Percentiles rank a stretch among this genome's conserved stretches.
Evolutionary conservation across 2,113 vertebrate genomes (phyloP).

Genomic region (Sander vitreus): DNA sequence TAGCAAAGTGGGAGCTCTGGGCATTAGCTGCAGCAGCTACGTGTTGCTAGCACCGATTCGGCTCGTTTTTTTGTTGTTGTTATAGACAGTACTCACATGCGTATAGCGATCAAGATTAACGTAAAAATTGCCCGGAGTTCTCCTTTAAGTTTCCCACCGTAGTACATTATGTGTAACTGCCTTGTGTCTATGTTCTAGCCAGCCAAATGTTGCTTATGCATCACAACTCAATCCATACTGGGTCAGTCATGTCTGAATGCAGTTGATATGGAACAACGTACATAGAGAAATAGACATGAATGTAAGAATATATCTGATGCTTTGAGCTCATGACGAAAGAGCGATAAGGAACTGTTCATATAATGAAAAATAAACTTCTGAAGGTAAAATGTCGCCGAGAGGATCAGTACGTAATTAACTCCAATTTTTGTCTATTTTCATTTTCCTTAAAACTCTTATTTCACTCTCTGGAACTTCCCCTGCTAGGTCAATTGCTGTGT

Average conservation of each 20-base stretch:
- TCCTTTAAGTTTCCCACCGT: not conserved
- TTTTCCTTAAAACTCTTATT: conserved; percentile 13
- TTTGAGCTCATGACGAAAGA: conserved; percentile 8
- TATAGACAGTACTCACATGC: too few relatives aligned
- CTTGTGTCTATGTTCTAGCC: not conserved
- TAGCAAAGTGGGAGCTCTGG: too few relatives aligned
- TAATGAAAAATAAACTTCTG: conserved; percentile 27
- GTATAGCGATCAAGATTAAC: too few relatives aligned
- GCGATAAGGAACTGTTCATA: not conserved
- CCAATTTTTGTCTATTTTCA: not conserved
- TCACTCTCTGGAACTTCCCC: conserved; percentile 14
- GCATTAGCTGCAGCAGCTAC: too few relatives aligned
- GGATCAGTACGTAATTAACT: conserved; percentile 42
- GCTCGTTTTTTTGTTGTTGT: too few relatives aligned
- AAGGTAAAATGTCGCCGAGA: conserved; percentile 36
- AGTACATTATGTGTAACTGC: not conserved
- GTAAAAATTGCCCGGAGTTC: too few relatives aligned
- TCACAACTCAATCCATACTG: not conserved
- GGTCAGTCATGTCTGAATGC: not conserved
- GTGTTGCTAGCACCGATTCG: too few relatives aligned
- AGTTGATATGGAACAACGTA: not conserved
- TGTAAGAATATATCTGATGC: conserved; percentile 12
- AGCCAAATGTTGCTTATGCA: conserved; percentile 4
- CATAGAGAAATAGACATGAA: not conserved
- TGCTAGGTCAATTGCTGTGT: conserved; percentile 32